A percentile compares a stretch with the other conserved stretches of the same genome.
Evolutionary conservation across 2,113 vertebrate species (phyloP).

Genomic region (Laterallus jamaicensis): DNA sequence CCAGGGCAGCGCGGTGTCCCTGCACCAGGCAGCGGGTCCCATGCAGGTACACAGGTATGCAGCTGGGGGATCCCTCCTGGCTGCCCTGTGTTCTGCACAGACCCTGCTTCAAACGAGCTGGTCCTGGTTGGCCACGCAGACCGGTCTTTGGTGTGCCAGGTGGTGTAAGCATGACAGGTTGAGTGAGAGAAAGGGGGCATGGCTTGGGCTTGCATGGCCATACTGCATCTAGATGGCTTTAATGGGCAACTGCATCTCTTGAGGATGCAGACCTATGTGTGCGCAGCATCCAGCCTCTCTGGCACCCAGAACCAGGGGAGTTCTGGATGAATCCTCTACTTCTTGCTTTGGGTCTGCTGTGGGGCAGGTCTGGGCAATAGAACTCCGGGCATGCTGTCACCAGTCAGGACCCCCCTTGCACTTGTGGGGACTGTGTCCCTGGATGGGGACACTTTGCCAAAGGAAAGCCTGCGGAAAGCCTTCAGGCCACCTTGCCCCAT

Average conservation of each 20-base stretch:
- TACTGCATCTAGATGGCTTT: neutral
- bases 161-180: fast-evolving
- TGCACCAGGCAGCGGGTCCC: neutral
- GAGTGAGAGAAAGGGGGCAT: neutral
- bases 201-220: fast-evolving
- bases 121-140: neutral
- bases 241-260: neutral
- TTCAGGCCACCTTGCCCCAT: neutral
- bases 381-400: too few species aligned
- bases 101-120: neutral
- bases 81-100: neutral
- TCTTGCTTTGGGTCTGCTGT: neutral
- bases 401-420: too few species aligned
- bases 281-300: fast-evolving
- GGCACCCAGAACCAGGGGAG: neutral
- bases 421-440: fast-evolving
- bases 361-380: neutral
- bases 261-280: neutral
- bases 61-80: neutral
- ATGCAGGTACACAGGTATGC: neutral
- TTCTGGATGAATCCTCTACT: neutral
- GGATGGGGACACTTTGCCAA: fast-evolving
- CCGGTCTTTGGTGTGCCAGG: neutral
- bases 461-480: neutral
- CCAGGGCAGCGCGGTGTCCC: neutral